These are phyloP conservation scores for Trissoscelio sp. DNA, from an alignment of 2,888 invertebrate genomes.

Conservation along the genomic window DNA sequence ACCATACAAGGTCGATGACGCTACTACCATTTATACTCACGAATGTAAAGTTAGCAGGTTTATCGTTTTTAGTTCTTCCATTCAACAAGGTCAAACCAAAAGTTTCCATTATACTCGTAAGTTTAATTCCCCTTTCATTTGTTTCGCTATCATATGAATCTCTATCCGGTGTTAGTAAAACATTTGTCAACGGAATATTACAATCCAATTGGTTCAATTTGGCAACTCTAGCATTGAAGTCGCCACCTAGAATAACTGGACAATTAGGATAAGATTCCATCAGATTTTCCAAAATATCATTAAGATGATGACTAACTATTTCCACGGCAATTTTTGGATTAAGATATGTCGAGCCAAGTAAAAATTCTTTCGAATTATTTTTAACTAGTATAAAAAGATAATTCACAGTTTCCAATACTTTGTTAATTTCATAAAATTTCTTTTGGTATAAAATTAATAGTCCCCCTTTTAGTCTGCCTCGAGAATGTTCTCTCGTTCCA, in stretches of 20 bases:
- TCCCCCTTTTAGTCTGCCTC: no score
- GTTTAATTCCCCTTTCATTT: background rate
- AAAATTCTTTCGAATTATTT: background rate
- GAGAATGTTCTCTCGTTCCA: no score
- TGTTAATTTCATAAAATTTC: background rate
- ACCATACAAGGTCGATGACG: background rate
- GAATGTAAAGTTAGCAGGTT: background rate
- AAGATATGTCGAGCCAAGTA: background rate
- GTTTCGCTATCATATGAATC: no score
- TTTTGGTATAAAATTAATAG: background rate
- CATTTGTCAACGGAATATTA: no score
- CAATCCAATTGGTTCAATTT: background rate
- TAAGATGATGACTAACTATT: background rate
- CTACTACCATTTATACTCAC: background rate
- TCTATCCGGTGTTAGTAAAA: no score
- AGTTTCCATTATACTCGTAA: no score
- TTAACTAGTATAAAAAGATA: background rate
- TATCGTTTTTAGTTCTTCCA: background rate
- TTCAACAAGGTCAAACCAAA: background rate
- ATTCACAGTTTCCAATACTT: background rate
- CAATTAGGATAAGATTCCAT: background rate
- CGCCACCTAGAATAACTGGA: background rate
- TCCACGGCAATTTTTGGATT: background rate
- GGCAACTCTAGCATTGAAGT: constrained; percentile 29
- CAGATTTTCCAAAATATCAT: background rate